Base-by-base conservation (phyloP, 2,797 vertebrate genomes). In the Euthynnus affinis region DNA sequence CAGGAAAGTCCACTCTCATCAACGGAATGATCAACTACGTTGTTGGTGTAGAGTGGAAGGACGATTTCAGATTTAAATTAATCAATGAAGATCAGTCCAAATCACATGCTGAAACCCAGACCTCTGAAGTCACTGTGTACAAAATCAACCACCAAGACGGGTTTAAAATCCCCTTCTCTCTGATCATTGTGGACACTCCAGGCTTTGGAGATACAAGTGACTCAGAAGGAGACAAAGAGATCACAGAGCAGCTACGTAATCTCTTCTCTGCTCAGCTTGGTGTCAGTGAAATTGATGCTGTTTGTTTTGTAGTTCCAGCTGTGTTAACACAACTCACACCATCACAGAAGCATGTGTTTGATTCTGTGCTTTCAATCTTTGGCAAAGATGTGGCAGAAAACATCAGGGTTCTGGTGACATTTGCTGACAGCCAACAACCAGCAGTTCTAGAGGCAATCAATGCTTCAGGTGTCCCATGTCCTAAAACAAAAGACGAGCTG, bases 311-410 rank as follows among this genome's bases (percentile, higher is more conserved):
- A 9, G 51, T 58, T 63, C 71, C 15, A 42, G 64, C 78, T 5
- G 1, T 10, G 51, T 59, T 51, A 25, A 44, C 40, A 8, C 32
- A 20, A 53, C 65, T 80, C 3, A 74, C 78, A 17, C 0, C 49
- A 32, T 34, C 77, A 53, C 89, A 90, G 12, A 71, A 46, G 53
- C 85, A 83, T 25, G 71, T 89, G 20, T 87, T 90, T 76, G 83
- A 90, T 22, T 82, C 80, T 0, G 56, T 90, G 32, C 83, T 91
- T 37, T 82, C 86, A 4, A 81, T 90, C 23, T 86, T 90, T 76
- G 84, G 85, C 15, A 88, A 86, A 46, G 78, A 91, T 46, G 74
- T 89, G 32, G 85, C 71, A 71, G 71, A 84, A 2, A 91, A 88
- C 71, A 84, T 90, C 25, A 25, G 48, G 6, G 1, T 86, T 14